Conservation (phyloP, 2,113 vertebrate species). For the Ranitomeya imitator region DNA sequence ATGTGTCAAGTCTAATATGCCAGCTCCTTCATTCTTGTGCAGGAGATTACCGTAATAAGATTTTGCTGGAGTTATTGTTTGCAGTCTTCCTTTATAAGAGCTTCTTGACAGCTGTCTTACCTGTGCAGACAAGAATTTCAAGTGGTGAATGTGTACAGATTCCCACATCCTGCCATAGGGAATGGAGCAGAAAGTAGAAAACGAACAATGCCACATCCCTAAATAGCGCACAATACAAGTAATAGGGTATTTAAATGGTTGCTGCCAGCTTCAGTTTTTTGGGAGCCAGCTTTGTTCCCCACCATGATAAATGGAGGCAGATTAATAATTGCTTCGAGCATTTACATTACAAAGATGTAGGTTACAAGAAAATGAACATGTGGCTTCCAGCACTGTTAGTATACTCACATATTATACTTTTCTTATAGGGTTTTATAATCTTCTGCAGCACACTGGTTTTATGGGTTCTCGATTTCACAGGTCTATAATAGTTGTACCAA, state of each 20-base stretch:
- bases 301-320: neutral
- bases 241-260: neutral
- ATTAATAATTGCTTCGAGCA: neutral
- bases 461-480: no score
- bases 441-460: no score
- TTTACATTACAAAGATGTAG: neutral
- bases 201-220: neutral
- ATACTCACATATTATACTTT: no score
- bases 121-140: neutral
- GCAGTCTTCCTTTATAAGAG: no score
- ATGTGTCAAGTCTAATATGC: conserved; percentile 5
- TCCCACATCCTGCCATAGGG: neutral
- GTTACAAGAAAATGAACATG: neutral
- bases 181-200: neutral
- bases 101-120: neutral
- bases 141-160: neutral
- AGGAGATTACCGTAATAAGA: neutral
- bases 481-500: no score
- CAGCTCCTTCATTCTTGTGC: neutral
- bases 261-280: neutral
- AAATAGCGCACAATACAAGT: neutral
- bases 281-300: neutral
- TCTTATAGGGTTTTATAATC: no score
- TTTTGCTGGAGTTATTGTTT: no score
- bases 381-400: neutral